phyloP scores from a whole-genome alignment of 1,140 invertebrate genomes.

The Hylaeus anthracinus region DNA sequence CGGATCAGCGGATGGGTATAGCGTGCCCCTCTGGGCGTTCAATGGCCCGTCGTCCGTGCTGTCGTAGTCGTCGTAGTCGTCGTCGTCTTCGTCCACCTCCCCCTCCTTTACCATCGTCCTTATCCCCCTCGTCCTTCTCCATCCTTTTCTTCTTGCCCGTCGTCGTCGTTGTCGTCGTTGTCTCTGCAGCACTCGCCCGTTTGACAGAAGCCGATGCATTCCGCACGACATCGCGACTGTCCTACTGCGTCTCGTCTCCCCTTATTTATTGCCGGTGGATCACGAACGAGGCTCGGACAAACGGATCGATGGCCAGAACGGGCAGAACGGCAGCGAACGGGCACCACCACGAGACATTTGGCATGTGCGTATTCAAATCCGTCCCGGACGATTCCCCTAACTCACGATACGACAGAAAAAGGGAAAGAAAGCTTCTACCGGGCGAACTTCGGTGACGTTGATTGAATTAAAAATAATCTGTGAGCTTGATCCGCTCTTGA shows the following conservation, averaged over 20 bases:
- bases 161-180: conserved; percentile 40
- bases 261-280: conserved; percentile 78
- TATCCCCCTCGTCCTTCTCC: not conserved
- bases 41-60: conserved; percentile 40
- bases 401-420: conserved; percentile 46
- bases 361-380: conserved; percentile 74
- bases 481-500: conserved; percentile 22
- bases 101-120: too few relatives aligned
- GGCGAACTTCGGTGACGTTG: conserved; percentile 50
- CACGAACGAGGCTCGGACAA: conserved; percentile 59
- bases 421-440: conserved; percentile 37
- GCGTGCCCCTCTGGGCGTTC: conserved; percentile 52
- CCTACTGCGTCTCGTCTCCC: conserved; percentile 73
- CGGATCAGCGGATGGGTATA: conserved; percentile 59
- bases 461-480: conserved; percentile 66
- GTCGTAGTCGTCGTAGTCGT: not conserved
- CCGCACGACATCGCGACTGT: conserved; percentile 77
- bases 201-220: conserved; percentile 77
- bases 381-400: conserved; percentile 48
- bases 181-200: conserved; percentile 54
- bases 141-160: not conserved
- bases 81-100: not conserved
- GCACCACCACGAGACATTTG: conserved; percentile 61
- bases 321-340: conserved; percentile 37
- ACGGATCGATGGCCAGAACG: conserved; percentile 65